Percentiles rank a stretch among this genome's conserved stretches.
phyloP scores from a whole-genome alignment of 2,113 vertebrate species.

The Pomatorhinus ruficollis region DNA sequence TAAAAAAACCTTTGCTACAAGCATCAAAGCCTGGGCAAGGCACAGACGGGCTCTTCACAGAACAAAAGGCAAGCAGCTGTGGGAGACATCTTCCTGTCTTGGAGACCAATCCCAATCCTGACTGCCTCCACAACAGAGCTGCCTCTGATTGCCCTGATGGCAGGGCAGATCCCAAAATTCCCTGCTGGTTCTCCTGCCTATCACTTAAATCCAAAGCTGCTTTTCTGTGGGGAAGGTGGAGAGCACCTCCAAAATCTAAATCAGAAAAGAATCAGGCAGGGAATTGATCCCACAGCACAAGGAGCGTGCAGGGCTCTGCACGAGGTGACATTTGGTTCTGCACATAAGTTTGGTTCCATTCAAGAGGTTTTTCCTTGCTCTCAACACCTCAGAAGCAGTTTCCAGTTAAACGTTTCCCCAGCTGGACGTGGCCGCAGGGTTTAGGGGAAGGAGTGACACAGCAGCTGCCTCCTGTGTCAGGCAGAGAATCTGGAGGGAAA shows the following conservation, averaged over 20 bases:
- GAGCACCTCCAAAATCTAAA: not conserved
- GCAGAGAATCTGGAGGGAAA: not conserved
- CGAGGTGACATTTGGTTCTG: not conserved
- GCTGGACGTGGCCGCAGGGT: accelerated
- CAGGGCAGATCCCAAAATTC: not conserved
- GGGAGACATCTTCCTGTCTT: not conserved
- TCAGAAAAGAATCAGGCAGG: not conserved
- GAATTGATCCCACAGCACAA: not conserved
- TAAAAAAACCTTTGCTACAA: not conserved
- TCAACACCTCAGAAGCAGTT: not conserved
- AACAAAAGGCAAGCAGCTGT: not conserved
- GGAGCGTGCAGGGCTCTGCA: accelerated
- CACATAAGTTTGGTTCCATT: accelerated
- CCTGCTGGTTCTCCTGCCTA: not conserved
- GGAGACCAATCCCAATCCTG: not conserved
- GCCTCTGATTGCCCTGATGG: not conserved
- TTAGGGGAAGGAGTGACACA: not conserved
- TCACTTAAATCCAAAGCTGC: not conserved
- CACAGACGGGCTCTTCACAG: not conserved
- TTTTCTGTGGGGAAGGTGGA: not conserved
- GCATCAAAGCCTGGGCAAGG: not conserved
- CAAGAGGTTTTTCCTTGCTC: not conserved
- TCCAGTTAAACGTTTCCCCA: not conserved
- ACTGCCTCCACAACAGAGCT: not conserved
- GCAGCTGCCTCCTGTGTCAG: not conserved